Conservation (phyloP, 92 coral and sea anemone genomes). For the Heliopora coerulea region DNA sequence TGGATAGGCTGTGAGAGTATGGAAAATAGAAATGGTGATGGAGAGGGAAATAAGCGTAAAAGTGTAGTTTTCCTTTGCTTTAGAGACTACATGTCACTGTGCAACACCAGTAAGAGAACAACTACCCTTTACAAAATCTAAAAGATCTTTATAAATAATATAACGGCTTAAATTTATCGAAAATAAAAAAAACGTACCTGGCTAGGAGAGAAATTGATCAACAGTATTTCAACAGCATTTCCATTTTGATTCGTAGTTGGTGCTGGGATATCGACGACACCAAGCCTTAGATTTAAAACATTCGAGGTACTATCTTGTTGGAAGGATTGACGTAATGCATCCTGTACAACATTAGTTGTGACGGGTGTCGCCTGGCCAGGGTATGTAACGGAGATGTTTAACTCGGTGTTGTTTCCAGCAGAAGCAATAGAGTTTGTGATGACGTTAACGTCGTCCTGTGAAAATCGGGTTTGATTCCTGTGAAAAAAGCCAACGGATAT, state of each 20-base stretch:
- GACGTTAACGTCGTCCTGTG: constrained; percentile 7
- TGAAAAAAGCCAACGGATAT: not conserved
- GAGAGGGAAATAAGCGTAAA: too few species aligned
- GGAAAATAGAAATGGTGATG: too few species aligned
- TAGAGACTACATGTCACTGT: too few species aligned
- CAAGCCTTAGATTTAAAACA: constrained; percentile 5
- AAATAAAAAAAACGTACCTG: not conserved
- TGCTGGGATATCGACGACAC: not conserved
- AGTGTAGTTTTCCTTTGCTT: too few species aligned
- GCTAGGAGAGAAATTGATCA: not conserved
- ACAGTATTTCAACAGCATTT: not conserved
- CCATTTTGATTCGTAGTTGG: not conserved
- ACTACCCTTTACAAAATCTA: too few species aligned
- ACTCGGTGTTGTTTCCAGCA: not conserved
- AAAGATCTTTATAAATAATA: too few species aligned
- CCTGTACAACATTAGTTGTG: constrained; percentile 1
- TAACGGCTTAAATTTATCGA: too few species aligned
- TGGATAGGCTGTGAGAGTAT: too few species aligned
- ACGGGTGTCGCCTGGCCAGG: constrained; percentile 6
- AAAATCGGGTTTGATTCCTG: not conserved
- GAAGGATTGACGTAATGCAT: constrained; percentile 9
- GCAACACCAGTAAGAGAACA: too few species aligned
- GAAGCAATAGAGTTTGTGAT: not conserved
- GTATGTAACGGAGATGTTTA: not conserved
- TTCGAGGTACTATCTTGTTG: not conserved